phyloP scores from a whole-genome alignment of 2,797 vertebrate genomes.

The Gambusia yucatana region DNA sequence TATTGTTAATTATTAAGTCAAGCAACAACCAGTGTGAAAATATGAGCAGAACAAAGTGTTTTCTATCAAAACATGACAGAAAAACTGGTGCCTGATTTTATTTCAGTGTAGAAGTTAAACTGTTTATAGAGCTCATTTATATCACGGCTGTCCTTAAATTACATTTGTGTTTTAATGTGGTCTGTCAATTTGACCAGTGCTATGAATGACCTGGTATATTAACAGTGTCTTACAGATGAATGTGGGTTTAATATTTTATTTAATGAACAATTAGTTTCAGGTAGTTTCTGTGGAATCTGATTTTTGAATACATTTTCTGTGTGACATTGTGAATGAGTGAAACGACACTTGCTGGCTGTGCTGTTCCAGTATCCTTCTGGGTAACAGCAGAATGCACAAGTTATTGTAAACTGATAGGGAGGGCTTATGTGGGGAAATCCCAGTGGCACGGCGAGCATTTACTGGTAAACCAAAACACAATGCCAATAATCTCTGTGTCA shows the following conservation, averaged over 20 bases:
- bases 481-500: conserved; percentile 81
- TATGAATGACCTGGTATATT: not conserved
- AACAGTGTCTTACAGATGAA: not conserved
- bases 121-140: not conserved
- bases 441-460: conserved; percentile 75
- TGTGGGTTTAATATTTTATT: conserved; percentile 23
- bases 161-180: not conserved
- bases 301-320: conserved; percentile 3
- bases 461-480: conserved; percentile 83
- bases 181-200: not conserved
- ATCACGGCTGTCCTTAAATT: not conserved
- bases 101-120: not conserved
- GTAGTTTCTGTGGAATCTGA: too few species aligned
- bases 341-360: conserved; percentile 38
- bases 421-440: conserved; percentile 78
- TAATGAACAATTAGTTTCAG: conserved; percentile 15
- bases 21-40: not conserved
- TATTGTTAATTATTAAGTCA: not conserved
- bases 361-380: conserved; percentile 63
- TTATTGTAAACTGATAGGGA: conserved; percentile 81
- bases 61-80: not conserved
- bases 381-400: conserved; percentile 73
- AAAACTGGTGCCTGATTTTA: not conserved
- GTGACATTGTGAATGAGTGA: conserved; percentile 22
- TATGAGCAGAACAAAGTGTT: not conserved